Percentiles rank a stretch among this genome's conserved stretches.
These are phyloP conservation scores for Tholera decimalis DNA, from an alignment of 2,888 invertebrate genomes.

Conservation along the genomic window DNA sequence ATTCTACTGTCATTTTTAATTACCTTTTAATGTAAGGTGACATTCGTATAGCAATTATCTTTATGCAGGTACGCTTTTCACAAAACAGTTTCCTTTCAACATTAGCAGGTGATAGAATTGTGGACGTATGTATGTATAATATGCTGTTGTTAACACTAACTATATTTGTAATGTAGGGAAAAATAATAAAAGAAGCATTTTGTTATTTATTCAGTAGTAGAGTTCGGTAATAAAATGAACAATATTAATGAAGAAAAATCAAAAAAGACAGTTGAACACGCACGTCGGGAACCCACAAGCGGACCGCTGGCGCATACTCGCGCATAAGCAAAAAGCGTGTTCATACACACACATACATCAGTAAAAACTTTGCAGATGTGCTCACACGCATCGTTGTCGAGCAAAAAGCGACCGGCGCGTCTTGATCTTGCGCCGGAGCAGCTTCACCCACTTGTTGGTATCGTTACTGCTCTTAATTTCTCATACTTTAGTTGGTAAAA, in stretches of 20 bases:
- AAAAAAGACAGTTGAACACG: slow-evolving; percentile 75
- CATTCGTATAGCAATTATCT: slow-evolving; percentile 33
- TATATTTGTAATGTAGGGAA: slow-evolving; percentile 34
- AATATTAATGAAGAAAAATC: slow-evolving; percentile 75
- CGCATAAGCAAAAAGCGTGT: slow-evolving; percentile 76
- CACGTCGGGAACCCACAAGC: slow-evolving; percentile 74
- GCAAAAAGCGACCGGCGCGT: slow-evolving; percentile 80
- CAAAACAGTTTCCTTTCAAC: slow-evolving; percentile 18
- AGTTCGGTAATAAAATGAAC: slow-evolving; percentile 71
- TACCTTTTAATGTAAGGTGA: slow-evolving; percentile 29
- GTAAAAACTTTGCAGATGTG: slow-evolving; percentile 86
- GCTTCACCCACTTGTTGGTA: slow-evolving; percentile 65
- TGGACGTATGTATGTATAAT: slow-evolving; percentile 6
- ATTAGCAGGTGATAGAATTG: slow-evolving; percentile 27
- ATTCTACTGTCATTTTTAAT: slow-evolving; percentile 30
- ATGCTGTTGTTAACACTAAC: slow-evolving; percentile 30
- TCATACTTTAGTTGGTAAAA: slow-evolving; percentile 28
- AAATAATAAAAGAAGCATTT: slow-evolving; percentile 53
- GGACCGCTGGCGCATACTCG: slow-evolving; percentile 72
- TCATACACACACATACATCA: slow-evolving; percentile 72
- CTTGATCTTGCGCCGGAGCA: slow-evolving; percentile 72
- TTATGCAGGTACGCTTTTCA: slow-evolving; percentile 28
- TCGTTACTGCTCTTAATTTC: slow-evolving; percentile 42
- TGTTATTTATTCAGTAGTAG: slow-evolving; percentile 63
- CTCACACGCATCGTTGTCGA: slow-evolving; percentile 81